Base-by-base conservation (phyloP, 2,888 invertebrate species). In the Athrips mouffetella region DNA sequence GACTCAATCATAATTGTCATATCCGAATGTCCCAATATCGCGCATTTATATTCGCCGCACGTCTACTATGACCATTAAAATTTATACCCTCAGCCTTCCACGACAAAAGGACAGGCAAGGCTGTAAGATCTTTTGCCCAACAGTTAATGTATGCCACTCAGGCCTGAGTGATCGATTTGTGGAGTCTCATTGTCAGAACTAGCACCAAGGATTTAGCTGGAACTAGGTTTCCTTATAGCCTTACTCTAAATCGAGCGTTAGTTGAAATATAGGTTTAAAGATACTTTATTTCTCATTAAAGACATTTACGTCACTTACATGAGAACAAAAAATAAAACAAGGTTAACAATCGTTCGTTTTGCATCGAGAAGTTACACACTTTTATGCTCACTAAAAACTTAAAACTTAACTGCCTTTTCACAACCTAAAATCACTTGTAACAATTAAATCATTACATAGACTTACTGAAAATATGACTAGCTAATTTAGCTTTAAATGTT, bases 91-190 rank as follows among this genome's bases (percentile, higher is more conserved):
- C 45, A 46, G 46, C 46, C 49, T 49, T 40, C 30, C 21, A 21
- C 60, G 63, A 62, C 53, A 64, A 61, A 60, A 52, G 60, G 59
- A 50, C 50, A 47, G n/a, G 41, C 71, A 72, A 73, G 72, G 75
- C 53, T 63, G 48, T 39, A 44, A 47, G 25, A 21, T 53, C 52
- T 53, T 52, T 53, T 55, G 44, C 51, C 51, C 50, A 57, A 57
- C 47, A 37, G 44, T 48, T 30, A 45, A 51, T 52, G 46, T 52
- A 55, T 51, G 53, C 50, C 29, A 29, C 31, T 51, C 51, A 50
- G 39, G 51, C 45, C 35, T 18, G 8, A 18, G 10, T 3, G 11
- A 4, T 31, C 31, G 16, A 8, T 13, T 15, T 31, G 15, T 7
- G 15, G 31, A 31, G 6, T 1, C 15, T 15, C 30, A 30, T 3